Percentiles rank a stretch among this genome's conserved stretches.
phyloP scores from a whole-genome alignment of 2,888 invertebrate genomes.

The Rutpela maculata region DNA sequence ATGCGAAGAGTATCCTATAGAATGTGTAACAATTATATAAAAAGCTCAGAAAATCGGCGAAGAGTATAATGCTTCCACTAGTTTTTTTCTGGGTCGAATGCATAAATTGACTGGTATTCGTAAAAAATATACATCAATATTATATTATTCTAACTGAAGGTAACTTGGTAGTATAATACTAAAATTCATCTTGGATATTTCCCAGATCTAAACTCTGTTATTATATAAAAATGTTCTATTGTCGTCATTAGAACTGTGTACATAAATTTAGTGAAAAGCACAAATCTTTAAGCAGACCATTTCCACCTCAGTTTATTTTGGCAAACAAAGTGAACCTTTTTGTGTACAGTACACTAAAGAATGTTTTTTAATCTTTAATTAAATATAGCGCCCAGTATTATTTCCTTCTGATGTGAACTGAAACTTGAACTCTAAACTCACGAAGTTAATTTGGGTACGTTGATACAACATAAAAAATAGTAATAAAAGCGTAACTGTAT shows the following conservation, averaged over 20 bases:
- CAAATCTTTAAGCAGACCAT: slow-evolving; percentile 4
- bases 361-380: slow-evolving; percentile 1
- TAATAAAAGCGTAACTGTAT: slow-evolving; percentile 7
- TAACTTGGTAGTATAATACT: too few species aligned
- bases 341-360: slow-evolving; percentile 1
- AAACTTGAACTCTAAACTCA: slow-evolving; percentile 1
- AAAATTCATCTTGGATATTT: too few species aligned
- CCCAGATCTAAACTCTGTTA: too few species aligned
- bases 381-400: neutral
- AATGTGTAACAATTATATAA: too few species aligned
- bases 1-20: too few species aligned
- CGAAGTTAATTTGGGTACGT: slow-evolving; percentile 18
- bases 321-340: slow-evolving; percentile 8
- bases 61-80: too few species aligned
- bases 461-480: slow-evolving; percentile 4
- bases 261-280: slow-evolving; percentile 3
- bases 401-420: slow-evolving; percentile 2
- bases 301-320: slow-evolving; percentile 11
- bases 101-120: too few species aligned
- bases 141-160: too few species aligned
- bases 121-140: too few species aligned
- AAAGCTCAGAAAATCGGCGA: too few species aligned
- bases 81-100: too few species aligned
- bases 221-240: neutral
- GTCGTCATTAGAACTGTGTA: neutral